These are phyloP conservation scores for Aurelia sp. DNA, from an alignment of 30 jellyfish, hydroid and myxozoan species.

Conservation along the genomic window DNA sequence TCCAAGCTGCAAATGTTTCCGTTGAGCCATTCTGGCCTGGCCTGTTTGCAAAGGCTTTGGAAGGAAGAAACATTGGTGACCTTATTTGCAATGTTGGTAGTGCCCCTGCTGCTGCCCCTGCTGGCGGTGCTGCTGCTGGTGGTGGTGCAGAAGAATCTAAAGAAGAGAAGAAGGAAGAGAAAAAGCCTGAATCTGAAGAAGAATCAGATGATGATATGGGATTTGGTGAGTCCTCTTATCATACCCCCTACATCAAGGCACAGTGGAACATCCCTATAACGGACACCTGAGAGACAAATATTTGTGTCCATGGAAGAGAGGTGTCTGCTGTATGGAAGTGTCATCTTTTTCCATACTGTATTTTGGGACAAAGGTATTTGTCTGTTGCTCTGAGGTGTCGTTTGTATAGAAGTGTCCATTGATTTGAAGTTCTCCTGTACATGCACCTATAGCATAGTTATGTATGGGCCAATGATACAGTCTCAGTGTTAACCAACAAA, in stretches of 20 bases:
- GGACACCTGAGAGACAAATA: too few species aligned
- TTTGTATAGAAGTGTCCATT: too few species aligned
- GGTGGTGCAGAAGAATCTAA: conserved; percentile 69
- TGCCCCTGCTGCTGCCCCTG: conserved; percentile 92
- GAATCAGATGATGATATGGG: conserved; percentile 99
- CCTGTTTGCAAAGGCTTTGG: conserved; percentile 94
- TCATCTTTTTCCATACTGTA: too few species aligned
- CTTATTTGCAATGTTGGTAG: conserved; percentile 94
- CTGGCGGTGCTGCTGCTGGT: conserved; percentile 86
- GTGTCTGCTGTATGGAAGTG: too few species aligned
- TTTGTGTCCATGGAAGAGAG: too few species aligned
- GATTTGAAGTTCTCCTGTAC: too few species aligned
- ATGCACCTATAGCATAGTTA: too few species aligned
- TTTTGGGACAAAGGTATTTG: too few species aligned
- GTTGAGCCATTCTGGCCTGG: conserved; percentile 99
- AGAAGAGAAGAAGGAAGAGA: conserved; percentile 82
- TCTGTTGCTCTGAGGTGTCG: too few species aligned
- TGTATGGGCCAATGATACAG: too few species aligned
- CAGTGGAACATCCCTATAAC: too few species aligned
- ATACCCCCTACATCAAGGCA: not conserved
- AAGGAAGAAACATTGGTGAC: conserved; percentile 92
- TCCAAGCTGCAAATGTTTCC: conserved; percentile 72
- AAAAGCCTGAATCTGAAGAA: conserved; percentile 78
- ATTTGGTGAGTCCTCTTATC: conserved; percentile 69
- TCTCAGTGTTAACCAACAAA: too few species aligned